Percentiles rank a stretch among this genome's conserved stretches.
Evolutionary conservation across 1,140 invertebrate genomes (phyloP).

Genomic region (Drosophila nikananu): DNA sequence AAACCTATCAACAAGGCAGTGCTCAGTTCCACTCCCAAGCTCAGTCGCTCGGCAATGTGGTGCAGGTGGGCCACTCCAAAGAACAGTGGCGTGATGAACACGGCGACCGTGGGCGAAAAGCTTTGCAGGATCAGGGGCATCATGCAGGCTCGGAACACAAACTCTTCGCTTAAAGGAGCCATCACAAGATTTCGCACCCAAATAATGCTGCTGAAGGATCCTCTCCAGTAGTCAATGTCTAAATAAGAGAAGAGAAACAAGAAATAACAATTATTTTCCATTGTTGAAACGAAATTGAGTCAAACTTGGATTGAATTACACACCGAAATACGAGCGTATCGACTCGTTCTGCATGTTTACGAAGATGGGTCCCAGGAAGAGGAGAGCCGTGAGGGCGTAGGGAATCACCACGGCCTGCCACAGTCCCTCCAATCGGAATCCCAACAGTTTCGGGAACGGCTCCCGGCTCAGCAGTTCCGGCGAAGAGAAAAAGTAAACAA

Average conservation of each 20-base stretch:
- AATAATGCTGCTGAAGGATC: constrained; percentile 90
- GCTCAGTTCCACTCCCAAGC: constrained; percentile 89
- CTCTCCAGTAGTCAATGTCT: constrained; percentile 92
- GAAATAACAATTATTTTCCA: neutral
- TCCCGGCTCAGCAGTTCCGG: constrained; percentile 87
- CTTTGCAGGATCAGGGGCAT: constrained; percentile 94
- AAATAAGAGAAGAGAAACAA: constrained; percentile 43
- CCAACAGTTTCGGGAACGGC: constrained; percentile 90
- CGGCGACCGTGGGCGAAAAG: constrained; percentile 90
- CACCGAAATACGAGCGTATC: constrained; percentile 90
- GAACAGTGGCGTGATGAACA: constrained; percentile 95
- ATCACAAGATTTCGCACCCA: constrained; percentile 96
- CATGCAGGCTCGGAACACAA: constrained; percentile 97
- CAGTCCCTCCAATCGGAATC: constrained; percentile 91
- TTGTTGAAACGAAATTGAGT: neutral
- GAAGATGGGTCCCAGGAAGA: constrained; percentile 93
- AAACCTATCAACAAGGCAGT: constrained; percentile 89
- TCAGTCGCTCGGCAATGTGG: constrained; percentile 93
- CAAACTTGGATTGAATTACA: constrained; percentile 23
- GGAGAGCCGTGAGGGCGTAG: constrained; percentile 92
- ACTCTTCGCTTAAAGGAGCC: constrained; percentile 97
- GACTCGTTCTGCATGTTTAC: constrained; percentile 90
- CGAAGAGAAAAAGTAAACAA: constrained; percentile 90
- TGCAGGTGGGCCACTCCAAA: constrained; percentile 98
- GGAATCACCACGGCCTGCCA: constrained; percentile 91